Evolutionary conservation across 1,140 invertebrate species (phyloP).

Genomic region (Anagrus nilaparvatae): DNA sequence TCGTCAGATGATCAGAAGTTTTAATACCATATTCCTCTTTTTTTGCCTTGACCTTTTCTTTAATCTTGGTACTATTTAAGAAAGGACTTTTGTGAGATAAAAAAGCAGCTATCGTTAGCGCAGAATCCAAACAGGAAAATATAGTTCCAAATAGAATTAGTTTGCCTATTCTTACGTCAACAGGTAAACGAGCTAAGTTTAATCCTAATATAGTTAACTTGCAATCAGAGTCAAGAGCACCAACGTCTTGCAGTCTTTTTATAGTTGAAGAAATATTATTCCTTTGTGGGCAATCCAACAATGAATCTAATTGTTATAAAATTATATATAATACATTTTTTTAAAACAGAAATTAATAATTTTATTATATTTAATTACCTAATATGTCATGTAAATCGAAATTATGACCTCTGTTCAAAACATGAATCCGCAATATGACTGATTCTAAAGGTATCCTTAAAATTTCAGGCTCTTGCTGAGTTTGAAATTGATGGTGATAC

Average conservation of each 20-base stretch:
- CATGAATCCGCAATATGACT: slow-evolving; percentile 77
- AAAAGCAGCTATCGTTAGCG: slow-evolving; percentile 83
- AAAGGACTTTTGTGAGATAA: slow-evolving; percentile 80
- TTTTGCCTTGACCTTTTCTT: slow-evolving; percentile 57
- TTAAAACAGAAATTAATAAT: not conserved
- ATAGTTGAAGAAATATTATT: slow-evolving; percentile 70
- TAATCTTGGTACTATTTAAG: slow-evolving; percentile 62
- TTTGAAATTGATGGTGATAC: slow-evolving; percentile 49
- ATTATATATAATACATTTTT: not conserved
- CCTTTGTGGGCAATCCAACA: slow-evolving; percentile 68
- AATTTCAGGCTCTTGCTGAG: slow-evolving; percentile 74
- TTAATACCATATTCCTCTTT: slow-evolving; percentile 59
- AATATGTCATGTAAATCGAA: slow-evolving; percentile 56
- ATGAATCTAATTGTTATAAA: slow-evolving; percentile 35
- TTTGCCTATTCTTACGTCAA: slow-evolving; percentile 83
- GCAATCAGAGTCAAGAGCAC: slow-evolving; percentile 69
- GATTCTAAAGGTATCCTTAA: slow-evolving; percentile 76
- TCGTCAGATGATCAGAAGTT: slow-evolving; percentile 72
- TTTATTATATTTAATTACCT: slow-evolving; percentile 34
- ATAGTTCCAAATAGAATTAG: slow-evolving; percentile 84
- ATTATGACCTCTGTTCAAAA: slow-evolving; percentile 58
- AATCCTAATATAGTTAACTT: slow-evolving; percentile 79
- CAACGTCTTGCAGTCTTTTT: slow-evolving; percentile 66
- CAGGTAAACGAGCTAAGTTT: slow-evolving; percentile 79
- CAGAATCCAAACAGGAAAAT: slow-evolving; percentile 83